Percentiles rank a stretch among this genome's conserved stretches.
These are phyloP conservation scores for Mellivora capensis DNA, from an alignment of 2,113 vertebrate genomes.

Conservation along the genomic window DNA sequence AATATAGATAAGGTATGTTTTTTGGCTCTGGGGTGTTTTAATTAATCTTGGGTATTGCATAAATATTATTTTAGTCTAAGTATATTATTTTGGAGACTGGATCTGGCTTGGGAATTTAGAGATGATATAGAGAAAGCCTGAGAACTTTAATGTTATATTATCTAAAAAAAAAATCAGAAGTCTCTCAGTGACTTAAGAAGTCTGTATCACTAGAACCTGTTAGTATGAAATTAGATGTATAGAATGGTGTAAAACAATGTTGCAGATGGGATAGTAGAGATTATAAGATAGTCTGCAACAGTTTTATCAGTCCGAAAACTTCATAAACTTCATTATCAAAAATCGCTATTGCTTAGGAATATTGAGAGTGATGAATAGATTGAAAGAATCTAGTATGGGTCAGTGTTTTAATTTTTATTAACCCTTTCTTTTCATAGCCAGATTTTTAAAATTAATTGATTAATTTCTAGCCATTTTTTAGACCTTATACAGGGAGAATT, in stretches of 20 bases:
- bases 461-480: neutral
- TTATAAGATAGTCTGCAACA: conserved; percentile 6
- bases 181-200: conserved; percentile 29
- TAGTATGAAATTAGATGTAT: conserved; percentile 26
- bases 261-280: neutral
- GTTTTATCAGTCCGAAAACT: conserved; percentile 39
- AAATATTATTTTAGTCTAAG: conserved; percentile 33
- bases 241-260: conserved; percentile 6
- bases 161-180: conserved; percentile 28
- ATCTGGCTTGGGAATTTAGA: conserved; percentile 37
- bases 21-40: conserved; percentile 44
- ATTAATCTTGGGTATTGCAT: conserved; percentile 37
- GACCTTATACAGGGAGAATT: neutral
- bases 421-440: conserved; percentile 11
- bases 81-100: conserved; percentile 9
- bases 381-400: conserved; percentile 6
- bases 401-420: conserved; percentile 26
- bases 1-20: conserved; percentile 95
- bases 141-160: conserved; percentile 43
- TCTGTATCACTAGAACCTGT: neutral
- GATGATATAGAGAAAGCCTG: neutral
- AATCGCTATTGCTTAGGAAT: neutral
- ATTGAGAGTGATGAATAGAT: conserved; percentile 25
- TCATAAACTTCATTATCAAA: conserved; percentile 36
- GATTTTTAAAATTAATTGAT: neutral